Evolutionary conservation across 1,140 invertebrate species (phyloP), one percentile per base, ranked within the genome.

Genomic region (Thalassaphorura encarpata): DNA sequence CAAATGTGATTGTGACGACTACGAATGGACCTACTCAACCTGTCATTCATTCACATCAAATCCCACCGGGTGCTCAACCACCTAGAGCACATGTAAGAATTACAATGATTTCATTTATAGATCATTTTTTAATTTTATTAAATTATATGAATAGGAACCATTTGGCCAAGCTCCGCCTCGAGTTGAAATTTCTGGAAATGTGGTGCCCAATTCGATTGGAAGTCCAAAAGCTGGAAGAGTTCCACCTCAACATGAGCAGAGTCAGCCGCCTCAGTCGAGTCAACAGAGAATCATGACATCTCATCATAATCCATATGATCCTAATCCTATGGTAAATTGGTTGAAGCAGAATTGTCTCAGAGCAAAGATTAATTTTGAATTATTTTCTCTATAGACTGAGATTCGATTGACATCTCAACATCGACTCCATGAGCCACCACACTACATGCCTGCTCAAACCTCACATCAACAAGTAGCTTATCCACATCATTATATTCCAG

Each of bases 401-500:
- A n/a, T n/a, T n/a, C n/a, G n/a, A n/a, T n/a, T n/a, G n/a, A n/a
- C n/a, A n/a, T n/a, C n/a, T n/a, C n/a, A n/a, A n/a, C n/a, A n/a
- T n/a, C n/a, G n/a, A n/a, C n/a, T n/a, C n/a, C n/a, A n/a, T n/a
- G n/a, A n/a, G n/a, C n/a, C n/a, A n/a, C n/a, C n/a, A n/a, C n/a
- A n/a, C n/a, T n/a, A n/a, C n/a, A n/a, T n/a, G n/a, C n/a, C n/a
- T n/a, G n/a, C 33, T 36, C 33, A 36, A 11, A n/a, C 11, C 33
- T 36, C 33, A 36, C 51, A 46, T 29, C 43, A 39, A 27, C 60
- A 29, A 19, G n/a, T 16, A 26, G 18, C 33, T 8, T 41, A 58
- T 3, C 53, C 58, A 2, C 31, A 66, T 41, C 68, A 70, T 58
- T 70, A 66, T 41, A 55, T 71, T 16, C 67, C 69, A 66, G 45